Evolutionary conservation across 2,888 invertebrate species (phyloP).

Genomic region (Loripinus fragilis): DNA sequence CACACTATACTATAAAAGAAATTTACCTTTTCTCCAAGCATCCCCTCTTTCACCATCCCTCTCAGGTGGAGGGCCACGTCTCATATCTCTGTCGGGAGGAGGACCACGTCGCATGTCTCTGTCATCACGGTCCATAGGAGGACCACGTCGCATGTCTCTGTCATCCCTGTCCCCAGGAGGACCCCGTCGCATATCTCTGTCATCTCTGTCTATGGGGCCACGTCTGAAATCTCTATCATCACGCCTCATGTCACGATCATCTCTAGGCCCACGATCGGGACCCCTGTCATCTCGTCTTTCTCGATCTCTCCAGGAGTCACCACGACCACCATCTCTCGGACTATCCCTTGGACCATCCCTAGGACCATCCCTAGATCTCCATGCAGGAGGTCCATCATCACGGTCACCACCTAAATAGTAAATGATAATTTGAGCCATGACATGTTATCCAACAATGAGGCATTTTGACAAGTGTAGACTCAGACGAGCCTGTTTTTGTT

Average conservation of each 20-base stretch:
- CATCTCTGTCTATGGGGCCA: slow-evolving; percentile 5
- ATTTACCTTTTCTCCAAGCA: slow-evolving; percentile 24
- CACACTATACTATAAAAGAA: background rate
- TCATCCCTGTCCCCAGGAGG: slow-evolving; percentile 29
- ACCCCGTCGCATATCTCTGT: slow-evolving; percentile 34
- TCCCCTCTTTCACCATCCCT: slow-evolving; percentile 17
- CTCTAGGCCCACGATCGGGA: slow-evolving; percentile 45
- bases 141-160: slow-evolving; percentile 30
- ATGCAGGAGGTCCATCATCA: slow-evolving; percentile 32
- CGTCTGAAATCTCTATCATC: slow-evolving; percentile 8
- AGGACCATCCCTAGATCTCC: slow-evolving; percentile 46
- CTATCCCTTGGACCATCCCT: no score
- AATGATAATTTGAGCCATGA: no score
- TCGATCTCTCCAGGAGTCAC: slow-evolving; percentile 43
- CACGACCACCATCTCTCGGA: slow-evolving; percentile 32
- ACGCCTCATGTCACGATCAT: slow-evolving; percentile 27
- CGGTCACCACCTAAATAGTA: slow-evolving; percentile 33
- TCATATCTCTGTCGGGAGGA: slow-evolving; percentile 19
- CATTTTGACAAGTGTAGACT: no score
- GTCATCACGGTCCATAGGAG: slow-evolving; percentile 36
- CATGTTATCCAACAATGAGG: no score
- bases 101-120: slow-evolving; percentile 42
- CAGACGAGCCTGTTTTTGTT: no score
- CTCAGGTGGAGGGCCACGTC: slow-evolving; percentile 10
- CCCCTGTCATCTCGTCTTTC: slow-evolving; percentile 53